Conservation (phyloP, 2,113 vertebrate genomes). For the Mormyrus lacerda region DNA sequence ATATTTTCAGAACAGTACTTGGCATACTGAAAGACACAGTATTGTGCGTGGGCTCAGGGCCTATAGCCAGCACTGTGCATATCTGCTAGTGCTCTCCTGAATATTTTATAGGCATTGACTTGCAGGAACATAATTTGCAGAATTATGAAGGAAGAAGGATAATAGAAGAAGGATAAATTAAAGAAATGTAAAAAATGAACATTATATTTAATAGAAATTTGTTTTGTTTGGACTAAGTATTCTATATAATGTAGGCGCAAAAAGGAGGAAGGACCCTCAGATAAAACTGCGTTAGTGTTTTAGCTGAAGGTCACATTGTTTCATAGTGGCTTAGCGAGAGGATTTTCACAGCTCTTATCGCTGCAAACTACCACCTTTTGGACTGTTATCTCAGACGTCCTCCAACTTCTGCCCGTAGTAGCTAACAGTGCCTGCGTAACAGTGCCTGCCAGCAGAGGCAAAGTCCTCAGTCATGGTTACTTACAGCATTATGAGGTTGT, state of each 20-base stretch:
- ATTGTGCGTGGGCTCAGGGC: not conserved
- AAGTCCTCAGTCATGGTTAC: not conserved
- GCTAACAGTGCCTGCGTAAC: not conserved
- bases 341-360: not conserved
- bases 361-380: not conserved
- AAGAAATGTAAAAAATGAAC: not conserved
- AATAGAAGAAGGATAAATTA: not conserved
- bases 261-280: not conserved
- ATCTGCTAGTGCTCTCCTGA: not conserved
- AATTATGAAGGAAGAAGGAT: not conserved
- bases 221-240: not conserved
- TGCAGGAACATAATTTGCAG: not conserved
- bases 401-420: not conserved
- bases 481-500: not conserved
- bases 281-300: not conserved
- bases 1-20: not conserved
- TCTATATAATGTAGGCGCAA: not conserved
- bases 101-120: not conserved
- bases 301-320: not conserved
- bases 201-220: not conserved
- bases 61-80: not conserved
- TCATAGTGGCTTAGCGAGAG: not conserved
- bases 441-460: not conserved
- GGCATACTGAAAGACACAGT: not conserved
- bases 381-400: constrained; percentile 3